Base-by-base conservation (phyloP, 1,140 invertebrate genomes). In the Drosophila watanabei region DNA sequence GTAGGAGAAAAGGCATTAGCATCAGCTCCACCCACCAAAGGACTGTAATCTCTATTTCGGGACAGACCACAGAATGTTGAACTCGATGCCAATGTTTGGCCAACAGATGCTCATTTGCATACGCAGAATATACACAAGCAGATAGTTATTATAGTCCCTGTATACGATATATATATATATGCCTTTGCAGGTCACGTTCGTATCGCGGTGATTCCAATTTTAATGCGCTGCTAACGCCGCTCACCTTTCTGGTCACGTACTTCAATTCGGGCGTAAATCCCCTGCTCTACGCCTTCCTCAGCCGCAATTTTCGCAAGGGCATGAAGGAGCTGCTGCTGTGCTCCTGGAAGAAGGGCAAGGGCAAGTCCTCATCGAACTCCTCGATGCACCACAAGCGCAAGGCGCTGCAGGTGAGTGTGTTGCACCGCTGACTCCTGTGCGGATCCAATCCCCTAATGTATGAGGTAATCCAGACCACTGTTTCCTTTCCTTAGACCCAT, bases 231-330 rank as follows among this genome's bases (percentile, higher is more conserved):
- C 94, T 98, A 51, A 97, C 97, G 4, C 97, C 97, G 2, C 94
- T 97, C n/a, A 97, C 97, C 10, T 97, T 96, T 93, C 95, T 98
- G 46, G 95, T 97, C 73, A 96, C 97, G 41, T 98, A 97, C 85
- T 95, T 96, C 92, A 98, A 98, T 94, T 97, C 96, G 14, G 97
- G 96, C 37, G 95, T 98, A 62, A 98, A 98, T 93, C 97, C 97
- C 2, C 93, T 98, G 46, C 94, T 98, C 6, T 98, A 98, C 93
- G 97, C 97, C 4, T 96, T 98, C 89, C 94, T 98, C 48, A 97
- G 97, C 1, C 95, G 96, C 57, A 97, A 97, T 85, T 97, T 97
- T 89, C 94, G 95, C 54, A 95, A 95, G 86, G 95, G 95, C 7
- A 96, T 96, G 95, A 93, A 94, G 41, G 96, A 96, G 86, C 93